Conservation (phyloP, 2,113 vertebrate genomes). For the Neotragus pygmaeus region DNA sequence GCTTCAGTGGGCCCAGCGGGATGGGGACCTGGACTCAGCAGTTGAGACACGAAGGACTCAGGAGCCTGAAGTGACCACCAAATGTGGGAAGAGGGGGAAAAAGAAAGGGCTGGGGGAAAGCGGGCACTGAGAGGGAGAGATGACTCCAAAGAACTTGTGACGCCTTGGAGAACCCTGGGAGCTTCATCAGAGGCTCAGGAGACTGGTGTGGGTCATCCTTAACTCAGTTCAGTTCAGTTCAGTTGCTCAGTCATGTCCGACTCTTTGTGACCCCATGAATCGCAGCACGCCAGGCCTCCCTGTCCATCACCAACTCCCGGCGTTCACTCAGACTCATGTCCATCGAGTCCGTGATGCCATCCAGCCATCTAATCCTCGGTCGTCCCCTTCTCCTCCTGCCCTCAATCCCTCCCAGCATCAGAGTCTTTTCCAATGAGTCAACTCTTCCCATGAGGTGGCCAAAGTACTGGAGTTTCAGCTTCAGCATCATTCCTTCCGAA, state of each 20-base stretch:
- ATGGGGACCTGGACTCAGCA: background rate
- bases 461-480: background rate
- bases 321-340: background rate
- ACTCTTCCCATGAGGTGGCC: fast-evolving
- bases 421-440: background rate
- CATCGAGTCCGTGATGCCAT: background rate
- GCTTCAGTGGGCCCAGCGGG: background rate
- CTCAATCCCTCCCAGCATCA: background rate
- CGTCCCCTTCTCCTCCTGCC: background rate
- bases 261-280: background rate
- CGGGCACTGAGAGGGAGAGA: background rate
- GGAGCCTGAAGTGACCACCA: background rate
- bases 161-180: background rate
- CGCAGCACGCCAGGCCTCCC: background rate
- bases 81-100: background rate
- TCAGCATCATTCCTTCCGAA: background rate
- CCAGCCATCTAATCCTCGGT: background rate
- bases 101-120: background rate
- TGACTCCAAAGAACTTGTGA: background rate
- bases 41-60: background rate
- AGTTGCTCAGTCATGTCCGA: fast-evolving
- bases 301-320: fast-evolving
- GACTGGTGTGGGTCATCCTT: background rate
- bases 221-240: background rate
- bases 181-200: fast-evolving